A percentile compares a stretch with the other conserved stretches of the same genome.
Evolutionary conservation across 2,888 invertebrate species (phyloP).

Genomic region (Orthosia gracilis): DNA sequence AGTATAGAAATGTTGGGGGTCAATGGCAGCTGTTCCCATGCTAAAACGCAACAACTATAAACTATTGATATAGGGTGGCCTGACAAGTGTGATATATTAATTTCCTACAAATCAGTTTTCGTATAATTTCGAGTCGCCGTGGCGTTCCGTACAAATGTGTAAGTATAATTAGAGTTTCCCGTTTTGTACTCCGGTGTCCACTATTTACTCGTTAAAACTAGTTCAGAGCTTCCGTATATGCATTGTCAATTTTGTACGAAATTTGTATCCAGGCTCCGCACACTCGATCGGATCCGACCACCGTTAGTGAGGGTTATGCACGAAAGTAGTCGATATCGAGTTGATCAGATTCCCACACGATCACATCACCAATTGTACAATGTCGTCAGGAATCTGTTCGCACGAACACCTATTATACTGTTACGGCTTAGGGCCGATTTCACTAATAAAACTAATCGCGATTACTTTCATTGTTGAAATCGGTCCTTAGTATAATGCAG

Average conservation of each 20-base stretch:
- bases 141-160: constrained; percentile 33
- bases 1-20: background rate
- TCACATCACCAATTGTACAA: constrained; percentile 54
- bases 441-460: too few relatives aligned
- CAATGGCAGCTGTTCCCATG: background rate
- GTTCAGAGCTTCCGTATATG: constrained; percentile 66
- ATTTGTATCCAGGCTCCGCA: constrained; percentile 60
- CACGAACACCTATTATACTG: constrained; percentile 61
- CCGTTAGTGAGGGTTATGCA: constrained; percentile 50
- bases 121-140: constrained; percentile 23
- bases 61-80: constrained; percentile 15
- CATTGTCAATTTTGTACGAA: constrained; percentile 70
- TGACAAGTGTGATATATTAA: constrained; percentile 41
- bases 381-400: constrained; percentile 62
- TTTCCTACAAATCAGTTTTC: constrained; percentile 25
- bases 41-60: constrained; percentile 2
- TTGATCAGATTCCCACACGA: constrained; percentile 39
- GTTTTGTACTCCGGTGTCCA: constrained; percentile 42
- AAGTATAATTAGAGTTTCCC: constrained; percentile 30
- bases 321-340: constrained; percentile 56
- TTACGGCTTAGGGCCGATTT: constrained; percentile 33
- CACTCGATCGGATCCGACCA: constrained; percentile 55
- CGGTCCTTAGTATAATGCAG: constrained; percentile 72
- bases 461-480: too few relatives aligned
- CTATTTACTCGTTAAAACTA: constrained; percentile 55